These are phyloP conservation scores for Yponomeuta cagnagella DNA, from an alignment of 2,888 invertebrate species.

Conservation along the genomic window DNA sequence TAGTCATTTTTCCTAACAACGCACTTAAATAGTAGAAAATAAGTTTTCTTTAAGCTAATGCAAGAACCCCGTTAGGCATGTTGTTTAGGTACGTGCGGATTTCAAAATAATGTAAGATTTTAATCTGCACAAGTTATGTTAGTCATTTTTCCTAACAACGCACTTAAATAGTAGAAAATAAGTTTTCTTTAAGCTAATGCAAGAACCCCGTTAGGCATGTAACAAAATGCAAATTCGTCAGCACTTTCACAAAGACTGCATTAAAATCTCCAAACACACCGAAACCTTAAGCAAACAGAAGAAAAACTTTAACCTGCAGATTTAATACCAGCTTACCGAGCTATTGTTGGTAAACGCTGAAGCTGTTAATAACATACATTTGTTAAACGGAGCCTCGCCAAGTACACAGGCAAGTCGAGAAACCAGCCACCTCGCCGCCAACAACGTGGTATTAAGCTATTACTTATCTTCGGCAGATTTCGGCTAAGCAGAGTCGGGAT, in stretches of 20 bases:
- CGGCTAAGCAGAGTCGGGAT: conserved; percentile 38
- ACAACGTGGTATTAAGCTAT: conserved; percentile 71
- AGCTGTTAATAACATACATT: conserved; percentile 59
- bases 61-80: too few species aligned
- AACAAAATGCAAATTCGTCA: too few species aligned
- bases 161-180: too few species aligned
- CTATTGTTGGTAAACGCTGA: conserved; percentile 35
- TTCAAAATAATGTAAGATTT: neutral
- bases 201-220: too few species aligned
- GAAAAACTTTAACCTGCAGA: neutral
- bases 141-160: too few species aligned
- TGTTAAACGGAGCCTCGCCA: conserved; percentile 42
- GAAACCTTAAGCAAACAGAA: neutral
- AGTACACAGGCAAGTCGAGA: conserved; percentile 50
- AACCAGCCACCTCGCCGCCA: conserved; percentile 58
- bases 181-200: too few species aligned
- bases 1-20: too few species aligned
- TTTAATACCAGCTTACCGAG: neutral
- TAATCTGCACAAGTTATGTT: too few species aligned
- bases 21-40: too few species aligned
- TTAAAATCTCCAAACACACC: neutral
- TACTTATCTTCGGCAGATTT: conserved; percentile 65
- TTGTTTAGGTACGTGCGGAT: neutral
- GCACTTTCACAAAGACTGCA: too few species aligned
- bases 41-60: too few species aligned